Base-by-base conservation (phyloP, 2,888 invertebrate genomes). In the Xanthia togata region DNA sequence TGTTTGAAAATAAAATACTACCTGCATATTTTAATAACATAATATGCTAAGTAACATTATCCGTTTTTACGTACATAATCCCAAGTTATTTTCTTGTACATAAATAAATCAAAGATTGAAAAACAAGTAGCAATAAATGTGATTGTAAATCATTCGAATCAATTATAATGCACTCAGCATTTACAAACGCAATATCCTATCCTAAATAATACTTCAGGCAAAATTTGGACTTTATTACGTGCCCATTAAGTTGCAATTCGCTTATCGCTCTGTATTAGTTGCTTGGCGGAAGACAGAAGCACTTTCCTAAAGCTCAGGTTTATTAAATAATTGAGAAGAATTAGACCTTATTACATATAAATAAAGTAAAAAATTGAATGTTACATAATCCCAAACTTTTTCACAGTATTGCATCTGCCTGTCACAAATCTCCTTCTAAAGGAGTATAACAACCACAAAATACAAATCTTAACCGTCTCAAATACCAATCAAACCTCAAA, bases 361-460 rank as follows among this genome's bases (percentile, higher is more conserved):
- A 59, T 55, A 65, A 69, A 69, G 47, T 63, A 23, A 12, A 3
- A 65, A 62, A 47, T 53, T 1, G 0, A 44, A 47, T 26, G 12
- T 14, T 14, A 35, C 20, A 35, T 35, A 35, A 50, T 17, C 14
- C 23, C 2, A 65, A 20, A 35, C 11, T 44, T 64, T 31, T 31
- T 12, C 4, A 50, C 41, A 55, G 14, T 38, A 44, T 62, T 81
- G 70, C 76, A 82, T 82, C 47, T 65, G 70, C 62, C 57, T 78
- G 57, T 26, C 44, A 63, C 50, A 38, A 69, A 35, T 14, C 35
- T 76, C n/a, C 20, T 55, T 64, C n/a, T 26, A 55, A 64, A 71
- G 31, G 4, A 77, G 44, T 50, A n/a, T 69, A 70, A 82, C 78
- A 60, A 55, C 17, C 64, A 82, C 82, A 59, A 64, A 53, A 55